phyloP scores from a whole-genome alignment of 2,113 vertebrate species.

The Datnioides undecimradiatus region DNA sequence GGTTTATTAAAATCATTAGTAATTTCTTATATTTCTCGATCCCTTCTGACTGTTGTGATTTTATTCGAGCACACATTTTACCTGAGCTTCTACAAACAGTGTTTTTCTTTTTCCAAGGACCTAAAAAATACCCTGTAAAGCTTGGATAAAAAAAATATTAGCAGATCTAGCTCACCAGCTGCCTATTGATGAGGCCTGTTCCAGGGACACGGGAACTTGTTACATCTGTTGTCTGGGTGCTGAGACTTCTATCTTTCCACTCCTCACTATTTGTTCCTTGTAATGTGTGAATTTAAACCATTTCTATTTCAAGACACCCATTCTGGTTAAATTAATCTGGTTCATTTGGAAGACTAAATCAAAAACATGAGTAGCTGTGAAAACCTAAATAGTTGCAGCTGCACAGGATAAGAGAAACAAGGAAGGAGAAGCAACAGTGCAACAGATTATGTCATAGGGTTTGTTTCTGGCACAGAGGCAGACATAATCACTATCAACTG shows the following conservation, averaged over 20 bases:
- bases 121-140: slow-evolving; percentile 17
- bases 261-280: slow-evolving; percentile 7
- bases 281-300: slow-evolving; percentile 1
- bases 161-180: slow-evolving; percentile 36
- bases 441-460: neutral
- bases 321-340: neutral
- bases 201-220: slow-evolving; percentile 39
- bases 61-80: neutral
- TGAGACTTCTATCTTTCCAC: slow-evolving; percentile 23
- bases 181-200: slow-evolving; percentile 37
- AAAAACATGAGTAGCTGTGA: slow-evolving; percentile 7
- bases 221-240: slow-evolving; percentile 47
- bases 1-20: neutral
- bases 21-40: neutral
- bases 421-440: neutral
- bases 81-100: neutral
- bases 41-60: neutral
- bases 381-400: neutral
- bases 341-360: neutral
- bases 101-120: neutral
- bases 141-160: slow-evolving; percentile 20
- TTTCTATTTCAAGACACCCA: neutral
- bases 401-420: slow-evolving; percentile 6
- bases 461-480: slow-evolving; percentile 12
- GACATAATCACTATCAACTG: neutral